phyloP scores from a whole-genome alignment of 2,113 vertebrate species.

The Diphyllodes magnificus region DNA sequence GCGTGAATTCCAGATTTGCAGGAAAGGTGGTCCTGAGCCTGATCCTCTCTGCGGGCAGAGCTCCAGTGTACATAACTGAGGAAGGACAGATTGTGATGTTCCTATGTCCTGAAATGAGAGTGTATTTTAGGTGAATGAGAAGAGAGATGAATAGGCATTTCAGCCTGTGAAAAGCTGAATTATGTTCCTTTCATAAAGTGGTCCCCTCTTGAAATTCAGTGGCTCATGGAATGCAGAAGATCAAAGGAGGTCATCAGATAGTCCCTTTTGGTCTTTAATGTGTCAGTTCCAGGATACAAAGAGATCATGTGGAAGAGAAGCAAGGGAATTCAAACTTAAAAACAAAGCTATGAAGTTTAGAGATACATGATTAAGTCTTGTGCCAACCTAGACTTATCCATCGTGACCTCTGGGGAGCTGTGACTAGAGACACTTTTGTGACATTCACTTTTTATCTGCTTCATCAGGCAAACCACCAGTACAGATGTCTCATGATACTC shows the following conservation, averaged over 20 bases:
- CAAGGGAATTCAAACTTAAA: not conserved
- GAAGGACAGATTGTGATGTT: not conserved
- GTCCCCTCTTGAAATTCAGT: not conserved
- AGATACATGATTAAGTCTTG: not conserved
- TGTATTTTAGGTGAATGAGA: not conserved
- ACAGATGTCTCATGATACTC: not conserved
- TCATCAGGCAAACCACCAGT: not conserved
- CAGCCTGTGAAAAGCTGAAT: not conserved
- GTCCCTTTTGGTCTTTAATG: not conserved
- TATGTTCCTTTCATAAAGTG: not conserved
- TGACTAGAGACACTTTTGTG: not conserved
- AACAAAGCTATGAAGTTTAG: not conserved
- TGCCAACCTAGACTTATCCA: rapidly evolving
- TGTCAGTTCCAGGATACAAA: not conserved
- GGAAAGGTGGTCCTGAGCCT: not conserved
- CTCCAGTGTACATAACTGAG: not conserved
- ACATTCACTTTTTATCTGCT: not conserved
- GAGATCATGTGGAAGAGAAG: not conserved
- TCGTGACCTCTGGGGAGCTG: not conserved
- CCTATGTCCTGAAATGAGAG: not conserved
- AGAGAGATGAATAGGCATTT: not conserved
- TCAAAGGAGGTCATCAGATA: not conserved
- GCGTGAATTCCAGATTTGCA: not conserved
- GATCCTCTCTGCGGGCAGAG: not conserved
- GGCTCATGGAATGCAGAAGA: not conserved